Conservation (phyloP, 1,140 invertebrate genomes). For the Drosophila littoralis region DNA sequence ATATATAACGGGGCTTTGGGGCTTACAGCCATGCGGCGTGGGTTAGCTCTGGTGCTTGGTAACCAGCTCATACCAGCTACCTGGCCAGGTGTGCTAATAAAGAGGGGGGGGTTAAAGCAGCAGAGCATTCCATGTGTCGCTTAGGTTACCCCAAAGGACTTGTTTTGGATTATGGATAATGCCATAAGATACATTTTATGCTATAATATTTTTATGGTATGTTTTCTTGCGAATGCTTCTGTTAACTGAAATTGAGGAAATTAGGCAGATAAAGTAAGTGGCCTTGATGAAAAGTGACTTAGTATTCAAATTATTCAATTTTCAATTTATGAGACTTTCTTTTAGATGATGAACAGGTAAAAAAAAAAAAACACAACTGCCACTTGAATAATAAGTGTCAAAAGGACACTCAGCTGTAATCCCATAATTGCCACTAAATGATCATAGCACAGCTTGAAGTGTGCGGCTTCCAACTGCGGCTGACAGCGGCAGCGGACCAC, state of each 20-base stretch:
- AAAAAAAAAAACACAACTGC: not conserved
- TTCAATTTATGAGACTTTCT: no score
- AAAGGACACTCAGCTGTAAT: not conserved
- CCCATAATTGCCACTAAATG: slow-evolving; percentile 12
- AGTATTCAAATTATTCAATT: no score
- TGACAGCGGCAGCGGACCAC: not conserved
- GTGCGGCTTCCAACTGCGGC: slow-evolving; percentile 11
- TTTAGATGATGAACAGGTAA: not conserved
- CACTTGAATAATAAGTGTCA: not conserved
- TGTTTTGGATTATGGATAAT: slow-evolving; percentile 22
- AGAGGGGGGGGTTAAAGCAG: not conserved
- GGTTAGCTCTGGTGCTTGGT: slow-evolving; percentile 39
- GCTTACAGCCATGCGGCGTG: slow-evolving; percentile 13
- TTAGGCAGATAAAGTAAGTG: no score
- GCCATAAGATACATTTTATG: not conserved
- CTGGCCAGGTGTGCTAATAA: not conserved
- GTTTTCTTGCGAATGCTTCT: no score
- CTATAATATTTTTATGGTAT: not conserved
- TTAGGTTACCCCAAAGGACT: slow-evolving; percentile 12
- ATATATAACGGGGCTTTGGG: slow-evolving; percentile 9
- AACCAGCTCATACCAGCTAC: slow-evolving; percentile 12
- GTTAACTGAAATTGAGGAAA: no score
- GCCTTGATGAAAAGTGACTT: no score
- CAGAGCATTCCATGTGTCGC: slow-evolving; percentile 30
- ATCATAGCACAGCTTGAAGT: slow-evolving; percentile 7